Evolutionary conservation across 2,113 vertebrate genomes (phyloP).

Genomic region (Gallinago undulata): DNA sequence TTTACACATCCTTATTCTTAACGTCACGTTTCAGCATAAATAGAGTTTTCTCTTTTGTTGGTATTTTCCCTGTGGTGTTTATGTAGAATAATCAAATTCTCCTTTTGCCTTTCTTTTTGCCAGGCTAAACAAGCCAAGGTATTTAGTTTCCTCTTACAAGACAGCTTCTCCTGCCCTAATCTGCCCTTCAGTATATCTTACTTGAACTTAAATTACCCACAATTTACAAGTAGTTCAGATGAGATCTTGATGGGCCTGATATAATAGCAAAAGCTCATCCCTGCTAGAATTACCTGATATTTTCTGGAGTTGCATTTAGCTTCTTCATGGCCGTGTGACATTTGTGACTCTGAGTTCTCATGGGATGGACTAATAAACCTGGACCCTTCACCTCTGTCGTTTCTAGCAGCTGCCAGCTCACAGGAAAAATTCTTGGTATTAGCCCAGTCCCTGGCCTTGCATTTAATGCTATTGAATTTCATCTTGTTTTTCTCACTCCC

Average conservation of each 20-base stretch:
- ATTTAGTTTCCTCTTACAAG: not conserved
- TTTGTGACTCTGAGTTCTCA: not conserved
- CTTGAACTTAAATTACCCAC: constrained; percentile 21
- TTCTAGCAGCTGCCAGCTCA: constrained; percentile 20
- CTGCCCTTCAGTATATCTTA: not conserved
- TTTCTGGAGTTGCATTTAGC: not conserved
- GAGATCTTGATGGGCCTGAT: not conserved
- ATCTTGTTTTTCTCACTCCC: not conserved
- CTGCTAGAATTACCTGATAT: not conserved
- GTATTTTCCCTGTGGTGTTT: constrained; percentile 32
- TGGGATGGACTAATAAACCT: not conserved
- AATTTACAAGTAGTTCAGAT: not conserved
- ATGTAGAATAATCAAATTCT: constrained; percentile 39
- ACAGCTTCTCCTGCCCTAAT: not conserved
- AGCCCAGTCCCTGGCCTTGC: not conserved
- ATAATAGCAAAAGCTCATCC: not conserved
- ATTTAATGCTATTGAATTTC: not conserved
- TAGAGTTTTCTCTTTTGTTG: constrained; percentile 26
- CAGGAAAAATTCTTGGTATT: not conserved
- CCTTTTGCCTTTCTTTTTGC: not conserved
- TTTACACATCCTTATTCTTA: not conserved
- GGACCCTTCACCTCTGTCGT: constrained; percentile 11
- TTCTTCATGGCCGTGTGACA: not conserved
- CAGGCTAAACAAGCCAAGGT: not conserved
- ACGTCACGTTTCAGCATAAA: constrained; percentile 26